Evolutionary conservation across 1,140 invertebrate genomes (phyloP).

Genomic region (Elysia chlorotica): DNA sequence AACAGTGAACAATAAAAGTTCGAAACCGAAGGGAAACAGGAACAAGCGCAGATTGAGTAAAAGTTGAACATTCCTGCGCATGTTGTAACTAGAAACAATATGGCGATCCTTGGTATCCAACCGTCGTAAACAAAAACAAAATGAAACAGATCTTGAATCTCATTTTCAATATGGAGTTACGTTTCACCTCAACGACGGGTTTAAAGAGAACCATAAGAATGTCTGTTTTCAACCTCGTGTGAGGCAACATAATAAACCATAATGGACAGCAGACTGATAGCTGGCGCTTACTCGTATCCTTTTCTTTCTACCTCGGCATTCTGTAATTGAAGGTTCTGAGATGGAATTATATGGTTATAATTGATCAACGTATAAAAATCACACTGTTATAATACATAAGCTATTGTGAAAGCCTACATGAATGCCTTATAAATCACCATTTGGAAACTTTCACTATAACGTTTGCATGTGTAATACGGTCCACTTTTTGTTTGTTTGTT

Average conservation of each 20-base stretch:
- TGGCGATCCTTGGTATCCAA: conserved; percentile 38
- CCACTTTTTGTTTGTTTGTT: too few species aligned
- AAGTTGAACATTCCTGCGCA: conserved; percentile 38
- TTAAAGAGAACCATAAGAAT: too few species aligned
- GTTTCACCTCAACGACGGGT: too few species aligned
- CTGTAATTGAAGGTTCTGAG: not conserved
- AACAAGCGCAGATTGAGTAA: conserved; percentile 4
- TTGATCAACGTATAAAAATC: too few species aligned
- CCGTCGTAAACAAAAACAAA: conserved; percentile 12
- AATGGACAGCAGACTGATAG: conserved; percentile 32
- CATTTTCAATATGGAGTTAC: too few species aligned
- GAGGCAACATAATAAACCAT: not conserved
- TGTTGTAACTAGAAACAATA: conserved; percentile 51
- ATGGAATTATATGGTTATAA: too few species aligned
- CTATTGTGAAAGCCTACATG: too few species aligned
- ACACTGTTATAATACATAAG: too few species aligned
- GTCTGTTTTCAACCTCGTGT: not conserved
- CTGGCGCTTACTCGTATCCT: conserved; percentile 54
- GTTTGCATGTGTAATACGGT: not conserved
- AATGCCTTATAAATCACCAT: too few species aligned
- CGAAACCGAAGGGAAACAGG: not conserved
- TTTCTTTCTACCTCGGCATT: conserved; percentile 16
- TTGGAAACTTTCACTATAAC: not conserved
- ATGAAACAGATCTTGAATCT: too few species aligned
- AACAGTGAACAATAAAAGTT: not conserved